These are phyloP conservation scores for Aphelenchoides besseyi DNA, from an alignment of 1,140 invertebrate genomes.

Conservation along the genomic window DNA sequence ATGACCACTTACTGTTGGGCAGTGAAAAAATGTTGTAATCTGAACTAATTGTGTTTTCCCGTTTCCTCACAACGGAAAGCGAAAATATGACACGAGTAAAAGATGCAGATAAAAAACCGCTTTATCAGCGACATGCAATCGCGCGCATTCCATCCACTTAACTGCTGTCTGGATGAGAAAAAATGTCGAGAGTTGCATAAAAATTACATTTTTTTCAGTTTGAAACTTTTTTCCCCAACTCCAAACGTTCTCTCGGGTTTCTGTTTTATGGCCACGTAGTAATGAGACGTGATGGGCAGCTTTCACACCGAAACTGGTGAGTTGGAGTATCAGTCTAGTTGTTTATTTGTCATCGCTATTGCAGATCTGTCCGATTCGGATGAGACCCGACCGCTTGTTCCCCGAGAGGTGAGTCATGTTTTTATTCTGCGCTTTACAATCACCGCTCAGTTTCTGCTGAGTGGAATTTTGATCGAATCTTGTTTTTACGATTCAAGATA, in stretches of 20 bases:
- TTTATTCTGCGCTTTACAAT: background rate
- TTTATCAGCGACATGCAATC: conserved; percentile 1
- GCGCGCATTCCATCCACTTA: background rate
- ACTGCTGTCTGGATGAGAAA: background rate
- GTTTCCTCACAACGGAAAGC: background rate
- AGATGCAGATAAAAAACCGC: background rate
- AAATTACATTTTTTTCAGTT: background rate
- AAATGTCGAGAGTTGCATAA: background rate
- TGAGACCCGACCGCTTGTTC: background rate
- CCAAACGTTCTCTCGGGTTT: too few relatives aligned
- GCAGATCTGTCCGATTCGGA: background rate
- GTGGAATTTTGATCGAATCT: too few relatives aligned
- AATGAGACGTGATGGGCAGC: too few relatives aligned
- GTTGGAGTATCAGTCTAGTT: background rate
- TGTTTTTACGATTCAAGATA: background rate
- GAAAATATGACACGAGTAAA: background rate
- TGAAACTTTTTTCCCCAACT: too few relatives aligned
- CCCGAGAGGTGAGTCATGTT: background rate
- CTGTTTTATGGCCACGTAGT: too few relatives aligned
- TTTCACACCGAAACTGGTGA: background rate
- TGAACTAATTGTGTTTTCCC: too few relatives aligned
- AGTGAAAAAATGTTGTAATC: too few relatives aligned
- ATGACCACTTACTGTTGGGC: background rate
- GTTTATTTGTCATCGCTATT: background rate
- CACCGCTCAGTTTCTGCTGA: background rate